A percentile compares a stretch with the other conserved stretches of the same genome.
Evolutionary conservation across 2,113 vertebrate genomes (phyloP).

Genomic region (Nothoprocta pentlandii): DNA sequence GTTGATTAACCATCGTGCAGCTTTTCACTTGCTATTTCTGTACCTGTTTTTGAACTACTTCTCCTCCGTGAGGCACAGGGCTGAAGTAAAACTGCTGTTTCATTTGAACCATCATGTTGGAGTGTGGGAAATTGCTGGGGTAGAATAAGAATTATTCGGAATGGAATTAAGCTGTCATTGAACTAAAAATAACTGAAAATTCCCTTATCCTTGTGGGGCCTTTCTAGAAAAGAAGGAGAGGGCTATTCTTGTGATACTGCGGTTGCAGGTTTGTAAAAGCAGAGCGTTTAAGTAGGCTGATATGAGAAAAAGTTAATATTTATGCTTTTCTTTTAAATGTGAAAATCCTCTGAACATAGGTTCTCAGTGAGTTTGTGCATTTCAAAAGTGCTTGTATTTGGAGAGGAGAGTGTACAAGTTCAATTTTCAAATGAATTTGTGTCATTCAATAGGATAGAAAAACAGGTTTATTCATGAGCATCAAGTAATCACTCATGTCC

Average conservation of each 20-base stretch:
- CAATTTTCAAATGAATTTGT: neutral
- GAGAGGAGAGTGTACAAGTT: neutral
- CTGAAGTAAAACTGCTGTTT: neutral
- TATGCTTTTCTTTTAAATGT: neutral
- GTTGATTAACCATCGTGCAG: neutral
- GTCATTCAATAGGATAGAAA: neutral
- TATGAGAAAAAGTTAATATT: neutral
- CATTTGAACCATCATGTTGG: neutral
- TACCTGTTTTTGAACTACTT: neutral
- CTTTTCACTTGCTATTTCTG: neutral
- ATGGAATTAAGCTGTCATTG: neutral
- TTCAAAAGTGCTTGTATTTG: neutral
- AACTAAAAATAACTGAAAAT: constrained; percentile 1
- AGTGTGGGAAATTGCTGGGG: neutral
- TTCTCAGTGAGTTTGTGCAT: neutral
- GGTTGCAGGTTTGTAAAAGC: neutral
- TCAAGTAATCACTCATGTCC: constrained; percentile 18
- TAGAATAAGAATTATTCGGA: neutral
- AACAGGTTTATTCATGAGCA: constrained; percentile 48
- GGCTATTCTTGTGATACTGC: neutral
- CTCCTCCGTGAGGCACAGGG: neutral
- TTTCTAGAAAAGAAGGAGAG: neutral
- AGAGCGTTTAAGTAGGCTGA: neutral
- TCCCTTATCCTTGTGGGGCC: neutral
- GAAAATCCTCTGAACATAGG: neutral